These are phyloP conservation scores for Plagiodera versicolora DNA, from an alignment of 2,888 invertebrate genomes.

Conservation along the genomic window DNA sequence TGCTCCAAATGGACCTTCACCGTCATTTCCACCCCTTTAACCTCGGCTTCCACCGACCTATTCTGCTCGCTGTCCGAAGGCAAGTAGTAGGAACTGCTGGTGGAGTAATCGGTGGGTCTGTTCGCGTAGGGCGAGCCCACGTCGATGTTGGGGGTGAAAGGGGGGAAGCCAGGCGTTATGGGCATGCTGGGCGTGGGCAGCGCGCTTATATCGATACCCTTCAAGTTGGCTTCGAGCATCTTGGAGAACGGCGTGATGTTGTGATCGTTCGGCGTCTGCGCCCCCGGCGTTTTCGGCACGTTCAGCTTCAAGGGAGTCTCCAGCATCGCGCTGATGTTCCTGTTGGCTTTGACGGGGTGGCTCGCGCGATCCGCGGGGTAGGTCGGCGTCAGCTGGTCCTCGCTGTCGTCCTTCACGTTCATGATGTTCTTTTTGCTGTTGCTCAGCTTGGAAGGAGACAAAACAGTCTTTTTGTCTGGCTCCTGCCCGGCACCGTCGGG, in stretches of 20 bases:
- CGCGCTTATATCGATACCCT: slow-evolving; percentile 43
- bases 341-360: slow-evolving; percentile 29
- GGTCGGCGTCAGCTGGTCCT: slow-evolving; percentile 21
- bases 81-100: slow-evolving; percentile 52
- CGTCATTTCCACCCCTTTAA: slow-evolving; percentile 45
- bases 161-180: slow-evolving; percentile 48
- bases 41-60: slow-evolving; percentile 40
- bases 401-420: slow-evolving; percentile 26
- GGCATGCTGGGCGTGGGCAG: slow-evolving; percentile 49
- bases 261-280: slow-evolving; percentile 31
- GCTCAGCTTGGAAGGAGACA: slow-evolving; percentile 45
- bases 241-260: slow-evolving; percentile 48
- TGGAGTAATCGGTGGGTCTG: slow-evolving; percentile 52
- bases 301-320: slow-evolving; percentile 37
- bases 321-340: slow-evolving; percentile 40
- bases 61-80: slow-evolving; percentile 51
- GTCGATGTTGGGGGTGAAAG: slow-evolving; percentile 41
- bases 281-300: slow-evolving; percentile 44
- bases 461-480: slow-evolving; percentile 26
- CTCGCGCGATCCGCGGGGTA: slow-evolving; percentile 28
- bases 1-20: slow-evolving; percentile 25
- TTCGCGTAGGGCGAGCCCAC: slow-evolving; percentile 28
- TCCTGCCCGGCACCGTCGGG: neutral
- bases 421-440: slow-evolving; percentile 41
- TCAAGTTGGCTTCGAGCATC: slow-evolving; percentile 48